These are phyloP conservation scores for Protaetia brevitarsis DNA, from an alignment of 1,140 invertebrate species.

Conservation along the genomic window DNA sequence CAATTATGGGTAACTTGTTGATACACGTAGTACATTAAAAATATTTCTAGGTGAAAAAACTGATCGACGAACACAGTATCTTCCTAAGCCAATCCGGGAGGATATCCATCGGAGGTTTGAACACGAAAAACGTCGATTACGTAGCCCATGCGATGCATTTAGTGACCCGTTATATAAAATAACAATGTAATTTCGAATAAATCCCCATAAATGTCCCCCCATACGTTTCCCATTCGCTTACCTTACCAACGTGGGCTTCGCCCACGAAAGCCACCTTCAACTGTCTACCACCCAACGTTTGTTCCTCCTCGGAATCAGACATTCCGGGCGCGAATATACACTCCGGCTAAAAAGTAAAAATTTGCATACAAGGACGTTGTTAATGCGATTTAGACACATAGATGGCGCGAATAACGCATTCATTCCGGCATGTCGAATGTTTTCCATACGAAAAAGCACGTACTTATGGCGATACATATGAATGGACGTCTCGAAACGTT, in stretches of 20 bases:
- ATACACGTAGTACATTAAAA: constrained; percentile 44
- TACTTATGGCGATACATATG: no score
- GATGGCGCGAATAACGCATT: no score
- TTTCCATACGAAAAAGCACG: no score
- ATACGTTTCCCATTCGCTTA: constrained; percentile 50
- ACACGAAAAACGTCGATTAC: constrained; percentile 93
- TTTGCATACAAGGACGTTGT: no score
- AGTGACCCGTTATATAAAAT: constrained; percentile 61
- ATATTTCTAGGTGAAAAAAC: constrained; percentile 87
- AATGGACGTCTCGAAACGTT: no score
- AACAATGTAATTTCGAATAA: no score
- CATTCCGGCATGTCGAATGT: no score
- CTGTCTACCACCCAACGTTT: constrained; percentile 63
- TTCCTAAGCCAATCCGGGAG: constrained; percentile 98
- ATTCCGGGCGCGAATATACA: constrained; percentile 34
- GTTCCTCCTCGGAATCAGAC: constrained; percentile 67
- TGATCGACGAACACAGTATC: constrained; percentile 91
- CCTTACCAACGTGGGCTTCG: constrained; percentile 78
- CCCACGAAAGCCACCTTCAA: constrained; percentile 80
- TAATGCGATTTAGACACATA: no score
- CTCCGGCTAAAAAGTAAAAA: neutral
- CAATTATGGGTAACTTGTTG: no score
- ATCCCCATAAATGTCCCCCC: no score
- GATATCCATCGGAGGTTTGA: constrained; percentile 96
- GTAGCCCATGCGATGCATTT: constrained; percentile 86